These are phyloP conservation scores for Cryptoprocta ferox DNA, from an alignment of 2,797 vertebrate species.

Conservation along the genomic window DNA sequence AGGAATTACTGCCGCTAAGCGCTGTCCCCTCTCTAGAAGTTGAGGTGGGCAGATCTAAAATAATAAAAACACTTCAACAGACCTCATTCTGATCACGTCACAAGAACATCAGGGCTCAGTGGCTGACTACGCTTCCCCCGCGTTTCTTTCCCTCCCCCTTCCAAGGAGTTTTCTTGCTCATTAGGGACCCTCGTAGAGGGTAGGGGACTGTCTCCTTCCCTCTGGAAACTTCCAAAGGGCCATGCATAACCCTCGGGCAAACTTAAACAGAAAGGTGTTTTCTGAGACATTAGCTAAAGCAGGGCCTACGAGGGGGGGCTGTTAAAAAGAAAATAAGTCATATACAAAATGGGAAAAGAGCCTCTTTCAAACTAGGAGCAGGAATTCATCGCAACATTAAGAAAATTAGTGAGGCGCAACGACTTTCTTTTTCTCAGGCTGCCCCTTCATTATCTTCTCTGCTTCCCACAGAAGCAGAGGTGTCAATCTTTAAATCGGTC, in stretches of 20 bases:
- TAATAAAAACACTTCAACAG: slow-evolving; percentile 80
- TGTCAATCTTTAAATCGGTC: slow-evolving; percentile 12
- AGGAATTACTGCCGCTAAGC: slow-evolving; percentile 85
- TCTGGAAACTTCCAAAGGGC: slow-evolving; percentile 49
- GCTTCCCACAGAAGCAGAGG: not conserved
- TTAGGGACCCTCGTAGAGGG: not conserved
- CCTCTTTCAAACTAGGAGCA: not conserved
- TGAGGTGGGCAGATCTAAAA: slow-evolving; percentile 86
- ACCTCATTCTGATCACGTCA: slow-evolving; percentile 67
- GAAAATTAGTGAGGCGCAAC: not conserved
- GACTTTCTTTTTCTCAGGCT: not conserved
- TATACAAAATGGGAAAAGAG: not conserved
- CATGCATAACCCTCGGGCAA: not conserved
- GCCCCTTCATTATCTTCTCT: not conserved
- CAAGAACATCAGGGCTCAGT: slow-evolving; percentile 59
- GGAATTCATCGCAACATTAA: not conserved
- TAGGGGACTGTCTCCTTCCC: not conserved
- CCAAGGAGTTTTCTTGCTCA: not conserved
- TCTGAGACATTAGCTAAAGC: not conserved
- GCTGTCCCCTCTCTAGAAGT: slow-evolving; percentile 87
- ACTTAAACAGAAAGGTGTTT: slow-evolving; percentile 5
- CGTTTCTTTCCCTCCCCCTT: not conserved
- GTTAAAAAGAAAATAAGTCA: slow-evolving; percentile 21
- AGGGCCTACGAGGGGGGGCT: not conserved
- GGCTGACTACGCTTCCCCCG: slow-evolving; percentile 18